phyloP scores from a whole-genome alignment of 2,113 vertebrate genomes.

The Melanotaenia duboulayi region DNA sequence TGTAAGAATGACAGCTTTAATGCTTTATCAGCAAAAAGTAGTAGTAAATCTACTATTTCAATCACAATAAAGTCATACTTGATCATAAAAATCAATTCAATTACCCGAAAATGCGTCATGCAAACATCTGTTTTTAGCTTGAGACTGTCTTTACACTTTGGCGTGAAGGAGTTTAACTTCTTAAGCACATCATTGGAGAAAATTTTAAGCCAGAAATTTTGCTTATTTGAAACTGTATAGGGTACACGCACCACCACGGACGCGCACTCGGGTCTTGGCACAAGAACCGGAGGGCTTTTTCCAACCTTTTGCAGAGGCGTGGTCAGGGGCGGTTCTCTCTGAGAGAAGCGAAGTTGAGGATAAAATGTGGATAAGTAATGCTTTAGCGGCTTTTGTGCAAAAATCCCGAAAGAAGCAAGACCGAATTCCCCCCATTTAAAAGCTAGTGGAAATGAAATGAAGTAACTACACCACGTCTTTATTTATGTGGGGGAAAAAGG shows the following conservation, averaged over 20 bases:
- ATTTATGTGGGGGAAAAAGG: conserved; percentile 6
- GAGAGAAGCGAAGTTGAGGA: conserved; percentile 69
- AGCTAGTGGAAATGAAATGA: conserved; percentile 9
- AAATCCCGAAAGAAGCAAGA: conserved; percentile 56
- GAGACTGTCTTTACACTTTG: not conserved
- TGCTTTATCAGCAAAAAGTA: not conserved
- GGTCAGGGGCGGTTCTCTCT: conserved; percentile 59
- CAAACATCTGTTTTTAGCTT: not conserved
- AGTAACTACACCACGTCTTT: not conserved
- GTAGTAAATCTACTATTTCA: no score
- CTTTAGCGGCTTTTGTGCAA: conserved; percentile 64
- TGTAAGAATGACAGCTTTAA: not conserved
- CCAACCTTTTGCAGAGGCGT: conserved; percentile 64
- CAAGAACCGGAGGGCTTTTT: conserved; percentile 19
- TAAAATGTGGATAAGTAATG: conserved; percentile 79
- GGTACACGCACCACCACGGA: conserved; percentile 17
- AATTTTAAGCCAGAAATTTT: not conserved
- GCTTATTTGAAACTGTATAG: not conserved
- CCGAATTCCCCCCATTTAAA: not conserved
- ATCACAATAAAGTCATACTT: no score
- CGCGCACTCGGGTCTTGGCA: conserved; percentile 29
- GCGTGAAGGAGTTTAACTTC: conserved; percentile 6
- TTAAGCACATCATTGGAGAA: not conserved
- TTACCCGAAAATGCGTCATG: not conserved
- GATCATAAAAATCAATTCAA: no score